phyloP scores from a whole-genome alignment of 2,797 vertebrate species.

The Pteropus rufus region DNA sequence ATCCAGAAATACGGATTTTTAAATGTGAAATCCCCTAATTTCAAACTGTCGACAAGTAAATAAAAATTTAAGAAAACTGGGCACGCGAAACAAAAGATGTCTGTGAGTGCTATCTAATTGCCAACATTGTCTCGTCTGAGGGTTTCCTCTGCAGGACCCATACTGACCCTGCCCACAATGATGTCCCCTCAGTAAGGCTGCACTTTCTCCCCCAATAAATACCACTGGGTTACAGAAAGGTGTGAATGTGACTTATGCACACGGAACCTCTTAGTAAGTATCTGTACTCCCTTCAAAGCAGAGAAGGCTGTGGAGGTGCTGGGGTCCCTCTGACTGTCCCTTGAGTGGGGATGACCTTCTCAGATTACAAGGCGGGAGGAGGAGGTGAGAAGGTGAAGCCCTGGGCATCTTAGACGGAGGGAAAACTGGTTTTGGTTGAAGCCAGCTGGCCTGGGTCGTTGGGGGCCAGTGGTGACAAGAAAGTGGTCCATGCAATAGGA shows the following conservation, averaged over 20 bases:
- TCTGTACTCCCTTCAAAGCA: not conserved
- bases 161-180: not conserved
- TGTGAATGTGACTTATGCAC: rapidly evolving
- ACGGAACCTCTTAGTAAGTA: rapidly evolving
- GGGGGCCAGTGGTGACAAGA: not conserved
- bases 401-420: rapidly evolving
- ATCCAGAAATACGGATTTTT: not conserved
- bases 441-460: not conserved
- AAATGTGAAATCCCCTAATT: not conserved
- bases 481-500: not conserved
- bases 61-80: not conserved
- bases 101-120: not conserved
- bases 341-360: not conserved
- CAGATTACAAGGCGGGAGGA: not conserved
- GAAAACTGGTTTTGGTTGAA: not conserved
- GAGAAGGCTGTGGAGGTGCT: not conserved
- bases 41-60: not conserved
- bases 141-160: not conserved
- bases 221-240: not conserved
- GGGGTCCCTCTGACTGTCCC: not conserved
- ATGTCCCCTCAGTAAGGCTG: not conserved
- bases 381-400: not conserved
- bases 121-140: not conserved
- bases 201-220: rapidly evolving
- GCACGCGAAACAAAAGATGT: not conserved